Percentiles rank a stretch among this genome's conserved stretches.
phyloP scores from a whole-genome alignment of 2,113 vertebrate species.

The Cathartes aura region DNA sequence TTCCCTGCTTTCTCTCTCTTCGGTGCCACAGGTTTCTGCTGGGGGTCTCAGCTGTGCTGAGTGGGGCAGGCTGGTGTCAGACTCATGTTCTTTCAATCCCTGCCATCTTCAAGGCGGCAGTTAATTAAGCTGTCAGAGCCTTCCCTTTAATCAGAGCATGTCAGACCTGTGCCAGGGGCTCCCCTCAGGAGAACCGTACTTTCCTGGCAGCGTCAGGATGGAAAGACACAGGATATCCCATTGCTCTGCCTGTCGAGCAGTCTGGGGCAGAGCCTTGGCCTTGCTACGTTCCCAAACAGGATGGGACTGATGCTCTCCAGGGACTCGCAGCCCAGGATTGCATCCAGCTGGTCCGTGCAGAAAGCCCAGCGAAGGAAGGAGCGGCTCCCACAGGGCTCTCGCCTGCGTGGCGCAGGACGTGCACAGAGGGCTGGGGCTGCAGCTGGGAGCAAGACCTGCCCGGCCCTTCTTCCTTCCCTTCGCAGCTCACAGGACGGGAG shows the following conservation, averaged over 20 bases:
- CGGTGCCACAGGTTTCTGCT: not conserved
- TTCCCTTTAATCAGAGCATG: not conserved
- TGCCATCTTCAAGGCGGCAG: not conserved
- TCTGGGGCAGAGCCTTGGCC: not conserved
- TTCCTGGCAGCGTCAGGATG: not conserved
- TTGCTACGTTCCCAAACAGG: fast-evolving
- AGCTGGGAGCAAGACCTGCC: not conserved
- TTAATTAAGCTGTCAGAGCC: not conserved
- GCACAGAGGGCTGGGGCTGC: not conserved
- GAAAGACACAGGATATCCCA: not conserved
- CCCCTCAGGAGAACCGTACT: not conserved
- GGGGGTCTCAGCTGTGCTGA: not conserved
- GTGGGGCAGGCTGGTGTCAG: not conserved
- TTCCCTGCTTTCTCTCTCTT: not conserved
- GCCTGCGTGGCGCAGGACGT: fast-evolving
- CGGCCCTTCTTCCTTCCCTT: not conserved
- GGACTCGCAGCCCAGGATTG: not conserved
- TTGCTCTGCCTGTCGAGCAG: fast-evolving
- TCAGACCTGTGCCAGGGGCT: not conserved
- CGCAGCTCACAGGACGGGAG: not conserved
- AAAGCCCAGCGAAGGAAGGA: not conserved
- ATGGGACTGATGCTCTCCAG: not conserved
- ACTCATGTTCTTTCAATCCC: not conserved
- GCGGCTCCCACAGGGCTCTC: fast-evolving
- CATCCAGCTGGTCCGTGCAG: not conserved